Evolutionary conservation across 1,140 invertebrate species (phyloP), one percentile per base, ranked within the genome.

Genomic region (Caenorhabditis tropicalis): DNA sequence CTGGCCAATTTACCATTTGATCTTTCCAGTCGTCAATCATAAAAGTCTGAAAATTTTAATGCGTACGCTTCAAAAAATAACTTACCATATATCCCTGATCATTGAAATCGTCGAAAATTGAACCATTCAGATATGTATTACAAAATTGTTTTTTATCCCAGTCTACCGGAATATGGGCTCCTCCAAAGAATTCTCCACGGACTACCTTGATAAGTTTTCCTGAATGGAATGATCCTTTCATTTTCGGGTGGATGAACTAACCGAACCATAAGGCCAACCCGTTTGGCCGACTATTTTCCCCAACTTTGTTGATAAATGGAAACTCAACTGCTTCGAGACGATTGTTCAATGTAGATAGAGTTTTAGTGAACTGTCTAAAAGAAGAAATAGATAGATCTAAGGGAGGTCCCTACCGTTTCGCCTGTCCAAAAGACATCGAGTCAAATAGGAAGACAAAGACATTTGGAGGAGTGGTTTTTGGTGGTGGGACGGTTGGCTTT

Each of bases 231-330:
- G 36, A 2, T 7, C 24, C 36, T 24, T 21, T 39, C n/a, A 2
- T 1, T 9, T 36, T 36, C 5, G 29, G 29, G 6, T 43, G 7
- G 19, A 74, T 74, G 6, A n/a, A 24, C 16, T 74, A 43, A 0
- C 65, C 65, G n/a, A 74, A 74, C 65, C 65, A 74, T 3, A 74
- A n/a, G 3, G 65, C 19, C 5, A 43, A 12, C 3, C 33, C 65
- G 24, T 74, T 74, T 6, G 65, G 65, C 10, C n/a, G 6, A 43
- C 65, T 74, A 46, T 74, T 74, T 12, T 74, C 65, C 43, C 65
- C 65, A 12, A 74, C 36, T 74, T 74, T 74, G n/a, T 74, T 74
- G 0, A 74, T 36, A 46, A 24, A 74, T 43, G 36, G 65, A 19
- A 74, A 74, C 36, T 74, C 65, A 24, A 74, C n/a, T 24, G n/a